Percentiles rank a stretch among this genome's conserved stretches.
These are phyloP conservation scores for Daubentonia madagascariensis DNA, from an alignment of 2,113 vertebrate species.

Conservation along the genomic window DNA sequence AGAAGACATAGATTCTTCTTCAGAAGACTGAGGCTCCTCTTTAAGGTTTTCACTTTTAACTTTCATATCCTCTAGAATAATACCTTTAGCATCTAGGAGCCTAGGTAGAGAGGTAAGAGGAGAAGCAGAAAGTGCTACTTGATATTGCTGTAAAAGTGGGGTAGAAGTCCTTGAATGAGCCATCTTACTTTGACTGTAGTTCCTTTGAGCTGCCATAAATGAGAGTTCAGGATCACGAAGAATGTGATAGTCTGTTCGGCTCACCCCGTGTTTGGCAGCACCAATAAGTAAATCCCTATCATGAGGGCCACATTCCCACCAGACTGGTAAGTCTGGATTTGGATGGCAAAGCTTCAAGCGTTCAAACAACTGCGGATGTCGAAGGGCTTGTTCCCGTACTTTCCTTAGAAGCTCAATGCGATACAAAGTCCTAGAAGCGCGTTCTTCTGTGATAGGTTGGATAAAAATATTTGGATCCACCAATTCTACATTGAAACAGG, in stretches of 20 bases:
- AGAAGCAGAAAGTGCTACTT: constrained; percentile 85
- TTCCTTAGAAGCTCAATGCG: constrained; percentile 97
- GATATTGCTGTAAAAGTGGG: constrained; percentile 88
- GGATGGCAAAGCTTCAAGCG: constrained; percentile 93
- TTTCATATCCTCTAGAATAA: constrained; percentile 83
- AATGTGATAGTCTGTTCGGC: constrained; percentile 99
- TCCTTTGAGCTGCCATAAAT: constrained; percentile 95
- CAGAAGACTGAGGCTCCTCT: constrained; percentile 89
- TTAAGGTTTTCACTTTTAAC: constrained; percentile 85
- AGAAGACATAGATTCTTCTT: constrained; percentile 87
- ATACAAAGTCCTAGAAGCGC: constrained; percentile 97
- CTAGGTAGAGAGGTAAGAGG: constrained; percentile 85
- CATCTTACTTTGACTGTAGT: constrained; percentile 93
- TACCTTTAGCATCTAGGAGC: constrained; percentile 83
- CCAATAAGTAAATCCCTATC: constrained; percentile 96
- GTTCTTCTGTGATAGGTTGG: constrained; percentile 98
- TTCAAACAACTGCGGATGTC: constrained; percentile 92
- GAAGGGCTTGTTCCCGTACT: constrained; percentile 96
- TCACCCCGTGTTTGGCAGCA: constrained; percentile 97
- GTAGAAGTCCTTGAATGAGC: constrained; percentile 85
- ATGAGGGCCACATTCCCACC: constrained; percentile 96
- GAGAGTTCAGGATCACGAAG: constrained; percentile 97
- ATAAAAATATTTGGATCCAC: constrained; percentile 94
- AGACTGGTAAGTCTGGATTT: constrained; percentile 94
- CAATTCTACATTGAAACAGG: constrained; percentile 83